Base-by-base conservation (phyloP, 1,140 invertebrate species). In the Thaumetopoea pityocampa region DNA sequence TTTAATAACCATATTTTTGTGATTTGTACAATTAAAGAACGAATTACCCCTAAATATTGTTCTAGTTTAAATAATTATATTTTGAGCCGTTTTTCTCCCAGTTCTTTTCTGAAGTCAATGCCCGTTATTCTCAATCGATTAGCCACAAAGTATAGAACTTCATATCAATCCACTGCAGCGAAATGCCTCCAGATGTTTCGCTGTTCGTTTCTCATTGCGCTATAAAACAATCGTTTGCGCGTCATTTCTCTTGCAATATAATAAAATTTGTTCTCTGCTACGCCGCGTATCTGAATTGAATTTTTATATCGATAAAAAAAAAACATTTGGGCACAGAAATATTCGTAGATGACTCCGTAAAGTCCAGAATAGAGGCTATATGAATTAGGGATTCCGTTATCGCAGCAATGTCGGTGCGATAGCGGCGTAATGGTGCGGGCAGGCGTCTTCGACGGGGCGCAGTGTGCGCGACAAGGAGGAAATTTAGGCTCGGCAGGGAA, bases 401-500 rank as follows among this genome's bases (percentile, higher is more conserved):
- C 8, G 32, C 35, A 18, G 20, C 23, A 20, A 36, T 35, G 23
- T 53, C 34, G 36, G 47, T 14, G 32, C 19, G 55, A 34, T 37
- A 48, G 36, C 44, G 53, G 35, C 51, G 59, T 44, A 35, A 30
- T 26, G 51, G 49, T n/a, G 36, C 26, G 38, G 14, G 45, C 26
- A 42, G 32, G 32, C 29, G 46, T 44, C 24, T 32, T 17, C 18
- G 34, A 15, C 34, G 26, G n/a, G 3, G 24, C 24, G 45, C 18
- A 42, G 19, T 59, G 67, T 77, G 72, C 62, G 63, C 68, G 48
- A 61, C 54, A 52, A 58, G 74, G 73, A 81, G 65, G 65, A 78
- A 67, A 64, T 77, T 73, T 80, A 78, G 76, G 80, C 62, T 72
- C 80, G 80, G 80, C 80, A 84, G 80, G 77, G 77, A 84, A 62